phyloP scores from a whole-genome alignment of 2,113 vertebrate species.

The Gymnogyps californianus region DNA sequence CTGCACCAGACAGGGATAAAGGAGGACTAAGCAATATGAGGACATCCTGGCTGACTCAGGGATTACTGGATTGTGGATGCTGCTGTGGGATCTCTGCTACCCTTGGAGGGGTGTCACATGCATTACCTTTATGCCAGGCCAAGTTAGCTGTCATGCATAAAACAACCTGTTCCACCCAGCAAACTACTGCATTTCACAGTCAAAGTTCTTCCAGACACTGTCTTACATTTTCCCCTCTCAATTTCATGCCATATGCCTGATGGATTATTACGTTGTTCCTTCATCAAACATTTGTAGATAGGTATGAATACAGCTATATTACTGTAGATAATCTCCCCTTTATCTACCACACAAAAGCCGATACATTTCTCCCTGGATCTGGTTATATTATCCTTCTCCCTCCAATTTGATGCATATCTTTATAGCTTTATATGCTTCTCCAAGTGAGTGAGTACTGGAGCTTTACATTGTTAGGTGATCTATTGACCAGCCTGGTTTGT shows the following conservation, averaged over 20 bases:
- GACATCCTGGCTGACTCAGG: neutral
- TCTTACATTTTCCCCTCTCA: neutral
- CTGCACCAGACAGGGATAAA: neutral
- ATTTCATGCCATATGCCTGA: neutral
- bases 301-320: neutral
- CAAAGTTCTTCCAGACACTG: neutral
- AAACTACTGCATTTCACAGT: neutral
- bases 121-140: neutral
- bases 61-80: neutral
- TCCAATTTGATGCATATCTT: neutral
- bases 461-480: neutral
- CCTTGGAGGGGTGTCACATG: neutral
- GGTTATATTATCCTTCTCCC: neutral
- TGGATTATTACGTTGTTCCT: neutral
- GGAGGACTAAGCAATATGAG: neutral
- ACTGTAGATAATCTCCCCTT: neutral
- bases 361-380: neutral
- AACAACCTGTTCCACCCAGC: neutral
- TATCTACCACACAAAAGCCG: neutral
- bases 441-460: neutral
- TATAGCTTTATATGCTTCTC: neutral
- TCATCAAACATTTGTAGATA: neutral
- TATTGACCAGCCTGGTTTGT: neutral
- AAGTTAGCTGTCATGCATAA: neutral
- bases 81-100: neutral